phyloP scores from a whole-genome alignment of 2,113 vertebrate genomes.

The Rhipidura dahli region DNA sequence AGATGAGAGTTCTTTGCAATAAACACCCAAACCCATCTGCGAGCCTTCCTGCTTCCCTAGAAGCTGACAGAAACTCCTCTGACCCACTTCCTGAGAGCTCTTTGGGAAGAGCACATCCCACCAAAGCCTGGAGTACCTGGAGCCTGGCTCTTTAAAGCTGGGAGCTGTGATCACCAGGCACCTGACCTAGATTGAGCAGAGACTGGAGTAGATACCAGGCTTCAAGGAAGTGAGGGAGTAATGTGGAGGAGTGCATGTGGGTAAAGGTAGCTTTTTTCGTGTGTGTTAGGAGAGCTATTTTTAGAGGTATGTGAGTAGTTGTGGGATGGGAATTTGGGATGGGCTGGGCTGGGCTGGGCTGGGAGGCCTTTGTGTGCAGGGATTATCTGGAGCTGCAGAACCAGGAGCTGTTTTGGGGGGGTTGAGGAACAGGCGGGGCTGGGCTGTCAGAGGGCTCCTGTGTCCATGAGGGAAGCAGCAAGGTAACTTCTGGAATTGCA shows the following conservation, averaged over 20 bases:
- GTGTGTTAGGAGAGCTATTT: neutral
- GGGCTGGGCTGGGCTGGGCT: neutral
- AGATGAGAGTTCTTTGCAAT: neutral
- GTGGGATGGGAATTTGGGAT: neutral
- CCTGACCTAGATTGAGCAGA: conserved; percentile 42
- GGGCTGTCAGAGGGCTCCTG: neutral
- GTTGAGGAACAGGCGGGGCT: neutral
- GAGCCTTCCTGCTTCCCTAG: neutral
- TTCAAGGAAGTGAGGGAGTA: conserved; percentile 8
- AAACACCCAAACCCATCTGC: neutral
- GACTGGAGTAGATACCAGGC: neutral
- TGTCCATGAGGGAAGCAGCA: neutral
- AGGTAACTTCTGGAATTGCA: neutral
- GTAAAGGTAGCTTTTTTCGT: neutral
- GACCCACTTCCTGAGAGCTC: neutral
- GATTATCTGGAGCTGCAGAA: neutral
- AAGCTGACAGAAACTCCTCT: neutral
- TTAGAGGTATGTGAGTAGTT: neutral
- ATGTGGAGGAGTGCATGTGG: neutral
- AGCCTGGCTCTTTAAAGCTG: conserved; percentile 16
- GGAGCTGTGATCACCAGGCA: neutral
- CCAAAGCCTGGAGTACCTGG: neutral
- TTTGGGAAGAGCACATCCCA: neutral
- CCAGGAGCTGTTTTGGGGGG: neutral
- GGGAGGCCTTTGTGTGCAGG: neutral